These are phyloP conservation scores for Coptotermes formosanus DNA, from an alignment of 1,140 invertebrate genomes.

Conservation along the genomic window DNA sequence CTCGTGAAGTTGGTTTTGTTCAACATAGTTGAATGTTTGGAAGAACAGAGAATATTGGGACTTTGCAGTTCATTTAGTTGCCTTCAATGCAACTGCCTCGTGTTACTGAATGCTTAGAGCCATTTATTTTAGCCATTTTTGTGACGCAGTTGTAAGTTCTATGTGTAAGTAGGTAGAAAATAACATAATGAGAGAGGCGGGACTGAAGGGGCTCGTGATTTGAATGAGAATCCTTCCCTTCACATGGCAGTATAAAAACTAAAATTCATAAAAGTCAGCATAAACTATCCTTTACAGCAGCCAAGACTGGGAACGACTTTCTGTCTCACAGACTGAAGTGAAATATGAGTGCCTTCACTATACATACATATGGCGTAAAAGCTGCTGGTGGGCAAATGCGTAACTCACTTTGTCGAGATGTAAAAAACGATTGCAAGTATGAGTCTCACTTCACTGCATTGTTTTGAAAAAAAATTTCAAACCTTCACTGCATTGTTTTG, in stretches of 20 bases:
- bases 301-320: background rate
- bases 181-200: background rate
- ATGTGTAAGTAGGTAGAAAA: background rate
- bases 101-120: too few relatives aligned
- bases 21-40: too few relatives aligned
- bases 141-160: background rate
- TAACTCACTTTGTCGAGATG: background rate
- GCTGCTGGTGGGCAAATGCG: background rate
- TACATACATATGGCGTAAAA: background rate
- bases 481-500: background rate
- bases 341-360: background rate
- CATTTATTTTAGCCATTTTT: background rate
- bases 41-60: too few relatives aligned
- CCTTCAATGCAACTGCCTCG: too few relatives aligned
- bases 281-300: constrained; percentile 16
- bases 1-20: too few relatives aligned
- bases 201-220: background rate
- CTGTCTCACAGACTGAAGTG: background rate
- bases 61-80: too few relatives aligned
- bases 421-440: background rate
- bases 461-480: background rate
- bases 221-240: background rate
- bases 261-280: constrained; percentile 17
- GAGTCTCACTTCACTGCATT: background rate
- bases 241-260: background rate